These are phyloP conservation scores for Steinernema hermaphroditum DNA, from an alignment of 2,888 invertebrate genomes.

Conservation along the genomic window DNA sequence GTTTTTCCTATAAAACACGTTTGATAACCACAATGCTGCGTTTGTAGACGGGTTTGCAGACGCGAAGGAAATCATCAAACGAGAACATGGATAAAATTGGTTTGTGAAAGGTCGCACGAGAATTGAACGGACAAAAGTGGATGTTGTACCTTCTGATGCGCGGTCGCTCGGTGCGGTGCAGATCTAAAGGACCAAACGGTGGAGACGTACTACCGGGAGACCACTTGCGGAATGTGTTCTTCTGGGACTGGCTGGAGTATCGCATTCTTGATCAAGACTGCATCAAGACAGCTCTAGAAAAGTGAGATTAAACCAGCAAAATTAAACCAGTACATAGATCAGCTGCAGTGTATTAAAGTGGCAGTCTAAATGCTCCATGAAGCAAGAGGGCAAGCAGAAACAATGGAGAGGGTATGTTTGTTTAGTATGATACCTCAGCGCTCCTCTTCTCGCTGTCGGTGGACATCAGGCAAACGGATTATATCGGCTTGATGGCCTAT, in stretches of 20 bases:
- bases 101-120: constrained; percentile 21
- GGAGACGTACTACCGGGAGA: not conserved
- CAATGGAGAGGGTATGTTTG: not conserved
- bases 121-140: not conserved
- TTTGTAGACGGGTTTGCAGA: too few relatives aligned
- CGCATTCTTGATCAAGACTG: not conserved
- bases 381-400: not conserved
- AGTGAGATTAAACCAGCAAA: too few relatives aligned
- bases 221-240: not conserved
- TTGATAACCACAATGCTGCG: constrained; percentile 11
- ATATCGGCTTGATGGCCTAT: not conserved
- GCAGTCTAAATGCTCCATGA: not conserved
- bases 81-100: constrained; percentile 13
- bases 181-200: not conserved
- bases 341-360: not conserved
- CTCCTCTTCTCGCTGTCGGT: not conserved
- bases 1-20: constrained; percentile 26
- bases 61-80: not conserved
- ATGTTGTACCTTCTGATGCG: not conserved
- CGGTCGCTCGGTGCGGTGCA: not conserved
- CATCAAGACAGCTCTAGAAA: not conserved
- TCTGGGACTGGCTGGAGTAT: not conserved
- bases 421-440: constrained; percentile 16
- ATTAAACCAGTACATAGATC: too few relatives aligned
- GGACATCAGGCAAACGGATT: constrained; percentile 1